phyloP scores from a whole-genome alignment of 2,113 vertebrate species.

The Oryzias javanicus region DNA sequence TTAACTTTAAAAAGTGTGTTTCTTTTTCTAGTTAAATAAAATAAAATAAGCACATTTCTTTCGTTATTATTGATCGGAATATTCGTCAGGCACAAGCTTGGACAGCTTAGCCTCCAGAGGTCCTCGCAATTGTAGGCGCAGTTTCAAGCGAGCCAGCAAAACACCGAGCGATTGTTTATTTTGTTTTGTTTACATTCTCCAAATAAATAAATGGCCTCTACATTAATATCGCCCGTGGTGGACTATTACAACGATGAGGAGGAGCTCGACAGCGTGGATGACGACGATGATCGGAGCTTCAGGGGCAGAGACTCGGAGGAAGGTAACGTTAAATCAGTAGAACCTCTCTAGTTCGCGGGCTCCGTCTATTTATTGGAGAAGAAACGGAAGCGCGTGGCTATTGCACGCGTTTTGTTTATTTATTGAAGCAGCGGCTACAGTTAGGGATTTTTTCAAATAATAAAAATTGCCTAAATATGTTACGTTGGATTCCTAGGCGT shows the following conservation, averaged over 20 bases:
- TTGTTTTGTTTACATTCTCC: constrained; percentile 67
- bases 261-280: constrained; percentile 90
- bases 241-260: constrained; percentile 95
- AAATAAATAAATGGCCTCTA: constrained; percentile 81
- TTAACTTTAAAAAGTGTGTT: too few relatives aligned
- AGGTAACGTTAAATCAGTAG: constrained; percentile 70
- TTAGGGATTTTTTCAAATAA: neutral
- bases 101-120: constrained; percentile 27
- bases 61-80: neutral
- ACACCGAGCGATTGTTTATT: constrained; percentile 70
- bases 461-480: too few relatives aligned
- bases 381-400: constrained; percentile 31
- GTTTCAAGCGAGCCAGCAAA: constrained; percentile 60
- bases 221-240: constrained; percentile 83
- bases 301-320: constrained; percentile 93
- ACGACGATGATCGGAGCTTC: constrained; percentile 92
- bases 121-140: constrained; percentile 69
- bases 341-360: constrained; percentile 14
- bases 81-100: constrained; percentile 48
- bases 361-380: constrained; percentile 52
- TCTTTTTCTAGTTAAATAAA: too few relatives aligned
- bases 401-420: neutral
- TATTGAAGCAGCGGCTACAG: neutral
- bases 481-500: too few relatives aligned
- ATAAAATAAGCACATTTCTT: neutral